Evolutionary conservation across 2,113 vertebrate genomes (phyloP).

Genomic region (Carassius gibelio): DNA sequence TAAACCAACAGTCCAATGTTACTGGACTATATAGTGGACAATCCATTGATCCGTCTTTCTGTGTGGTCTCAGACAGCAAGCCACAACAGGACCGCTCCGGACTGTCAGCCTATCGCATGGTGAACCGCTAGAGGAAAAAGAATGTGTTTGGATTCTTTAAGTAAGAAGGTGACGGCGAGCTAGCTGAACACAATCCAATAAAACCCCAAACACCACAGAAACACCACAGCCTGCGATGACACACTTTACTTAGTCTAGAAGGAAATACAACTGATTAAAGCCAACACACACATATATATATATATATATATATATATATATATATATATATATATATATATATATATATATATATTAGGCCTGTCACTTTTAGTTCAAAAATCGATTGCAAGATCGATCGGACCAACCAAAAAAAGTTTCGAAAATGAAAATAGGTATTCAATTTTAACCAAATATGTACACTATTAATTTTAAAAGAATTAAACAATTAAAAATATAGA

Average conservation of each 20-base stretch:
- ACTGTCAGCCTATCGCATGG: not conserved
- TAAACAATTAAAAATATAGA: too few relatives aligned
- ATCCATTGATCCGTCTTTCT: constrained; percentile 26
- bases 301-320: too few relatives aligned
- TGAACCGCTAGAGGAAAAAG: not conserved
- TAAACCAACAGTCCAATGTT: constrained; percentile 9
- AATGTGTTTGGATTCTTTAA: not conserved
- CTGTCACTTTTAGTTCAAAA: too few relatives aligned
- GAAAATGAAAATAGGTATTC: too few relatives aligned
- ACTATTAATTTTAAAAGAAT: too few relatives aligned
- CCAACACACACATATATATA: too few relatives aligned
- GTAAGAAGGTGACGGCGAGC: not conserved
- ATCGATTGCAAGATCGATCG: too few relatives aligned
- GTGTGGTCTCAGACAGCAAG: constrained; percentile 9
- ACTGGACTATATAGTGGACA: constrained; percentile 19
- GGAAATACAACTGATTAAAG: not conserved
- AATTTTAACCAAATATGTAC: too few relatives aligned
- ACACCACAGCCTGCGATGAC: not conserved
- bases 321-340: too few relatives aligned
- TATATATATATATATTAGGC: too few relatives aligned
- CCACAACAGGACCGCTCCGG: not conserved
- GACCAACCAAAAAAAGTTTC: too few relatives aligned
- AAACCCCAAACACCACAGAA: constrained; percentile 10
- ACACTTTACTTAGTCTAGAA: too few relatives aligned
- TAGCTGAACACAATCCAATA: constrained; percentile 11